These are phyloP conservation scores for Xerus rutilus DNA, from an alignment of 2,797 vertebrate genomes.

Conservation along the genomic window DNA sequence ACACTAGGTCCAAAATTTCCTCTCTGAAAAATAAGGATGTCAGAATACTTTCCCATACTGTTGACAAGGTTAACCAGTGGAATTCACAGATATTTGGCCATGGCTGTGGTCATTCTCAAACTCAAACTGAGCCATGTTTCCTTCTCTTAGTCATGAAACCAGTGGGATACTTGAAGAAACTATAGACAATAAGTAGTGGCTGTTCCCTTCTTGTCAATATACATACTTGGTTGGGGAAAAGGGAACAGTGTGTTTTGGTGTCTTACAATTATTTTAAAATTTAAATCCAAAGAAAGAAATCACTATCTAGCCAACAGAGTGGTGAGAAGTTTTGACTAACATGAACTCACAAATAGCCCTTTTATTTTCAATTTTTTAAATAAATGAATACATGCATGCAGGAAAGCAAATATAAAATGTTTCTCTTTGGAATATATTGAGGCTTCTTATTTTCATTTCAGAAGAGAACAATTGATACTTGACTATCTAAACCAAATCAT, in stretches of 20 bases:
- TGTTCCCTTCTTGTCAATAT: neutral
- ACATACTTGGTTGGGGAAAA: neutral
- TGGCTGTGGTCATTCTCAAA: neutral
- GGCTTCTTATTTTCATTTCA: neutral
- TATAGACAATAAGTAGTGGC: neutral
- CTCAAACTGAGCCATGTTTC: neutral
- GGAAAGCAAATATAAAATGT: constrained; percentile 28
- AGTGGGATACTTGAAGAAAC: neutral
- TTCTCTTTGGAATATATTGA: constrained; percentile 15
- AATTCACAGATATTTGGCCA: constrained; percentile 29
- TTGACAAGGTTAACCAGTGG: neutral
- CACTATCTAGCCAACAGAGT: no score
- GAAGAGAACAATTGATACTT: neutral
- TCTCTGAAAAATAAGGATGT: constrained; percentile 28
- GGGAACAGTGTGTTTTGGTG: neutral
- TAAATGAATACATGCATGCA: neutral
- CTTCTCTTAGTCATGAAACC: neutral
- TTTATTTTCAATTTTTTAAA: constrained; percentile 42
- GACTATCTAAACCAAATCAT: neutral
- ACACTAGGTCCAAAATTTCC: neutral
- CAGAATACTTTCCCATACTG: neutral
- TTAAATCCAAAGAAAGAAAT: neutral
- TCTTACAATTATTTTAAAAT: neutral
- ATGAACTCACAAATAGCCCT: neutral
- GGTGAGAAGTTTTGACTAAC: neutral